Evolutionary conservation across 2,797 vertebrate genomes (phyloP).

Genomic region (Acipenser transmontanus): DNA sequence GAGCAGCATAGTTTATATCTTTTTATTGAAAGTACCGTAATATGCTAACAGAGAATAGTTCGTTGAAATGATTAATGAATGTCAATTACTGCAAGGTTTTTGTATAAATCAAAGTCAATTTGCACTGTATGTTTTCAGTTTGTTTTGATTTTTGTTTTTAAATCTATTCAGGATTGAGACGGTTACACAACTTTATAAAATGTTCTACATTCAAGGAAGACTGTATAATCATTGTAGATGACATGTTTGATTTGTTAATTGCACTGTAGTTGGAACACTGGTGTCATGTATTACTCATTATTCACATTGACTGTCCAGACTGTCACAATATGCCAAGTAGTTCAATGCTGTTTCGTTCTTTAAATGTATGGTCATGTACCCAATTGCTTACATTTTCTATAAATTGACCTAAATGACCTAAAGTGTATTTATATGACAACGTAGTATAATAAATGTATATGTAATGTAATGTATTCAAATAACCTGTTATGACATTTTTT

Average conservation of each 20-base stretch:
- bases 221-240: slow-evolving; percentile 24
- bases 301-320: slow-evolving; percentile 23
- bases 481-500: slow-evolving; percentile 19
- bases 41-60: slow-evolving; percentile 19
- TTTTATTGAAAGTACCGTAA: slow-evolving; percentile 11
- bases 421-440: slow-evolving; percentile 25
- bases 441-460: slow-evolving; percentile 11
- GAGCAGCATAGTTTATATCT: slow-evolving; percentile 13
- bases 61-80: slow-evolving; percentile 35
- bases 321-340: slow-evolving; percentile 24
- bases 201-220: slow-evolving; percentile 29
- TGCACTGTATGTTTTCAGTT: slow-evolving; percentile 38
- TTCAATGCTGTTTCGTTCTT: slow-evolving; percentile 19
- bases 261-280: slow-evolving; percentile 40
- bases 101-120: slow-evolving; percentile 38
- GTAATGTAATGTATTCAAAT: slow-evolving; percentile 27
- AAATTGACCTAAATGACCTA: slow-evolving; percentile 26
- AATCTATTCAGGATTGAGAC: slow-evolving; percentile 26
- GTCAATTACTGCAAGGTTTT: slow-evolving; percentile 39
- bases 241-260: slow-evolving; percentile 25
- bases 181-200: slow-evolving; percentile 20
- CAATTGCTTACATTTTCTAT: slow-evolving; percentile 24
- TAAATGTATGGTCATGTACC: slow-evolving; percentile 22
- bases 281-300: slow-evolving; percentile 20
- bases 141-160: slow-evolving; percentile 25